These are phyloP conservation scores for Porites lobata DNA, from an alignment of 92 coral and sea anemone genomes.

Conservation along the genomic window DNA sequence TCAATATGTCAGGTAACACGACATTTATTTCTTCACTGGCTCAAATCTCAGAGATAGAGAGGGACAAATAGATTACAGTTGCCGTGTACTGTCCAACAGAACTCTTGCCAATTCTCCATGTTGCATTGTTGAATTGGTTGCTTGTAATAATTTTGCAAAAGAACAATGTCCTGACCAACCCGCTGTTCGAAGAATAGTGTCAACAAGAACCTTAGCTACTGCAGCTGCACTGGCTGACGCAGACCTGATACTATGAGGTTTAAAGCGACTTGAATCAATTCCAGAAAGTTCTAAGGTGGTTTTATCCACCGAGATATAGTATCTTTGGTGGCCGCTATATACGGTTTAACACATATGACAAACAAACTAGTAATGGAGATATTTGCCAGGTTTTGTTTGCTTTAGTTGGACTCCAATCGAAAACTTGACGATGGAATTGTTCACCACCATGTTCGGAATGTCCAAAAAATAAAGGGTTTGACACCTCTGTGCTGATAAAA, in stretches of 20 bases:
- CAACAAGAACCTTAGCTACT: conserved; percentile 44
- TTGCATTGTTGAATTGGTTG: conserved; percentile 41
- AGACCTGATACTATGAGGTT: conserved; percentile 48
- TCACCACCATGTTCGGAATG: conserved; percentile 24
- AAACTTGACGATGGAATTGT: conserved; percentile 15
- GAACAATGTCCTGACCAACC: conserved; percentile 56
- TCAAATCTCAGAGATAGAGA: background rate
- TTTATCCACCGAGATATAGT: conserved; percentile 66
- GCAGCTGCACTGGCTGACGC: conserved; percentile 51
- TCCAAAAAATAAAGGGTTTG: conserved; percentile 55
- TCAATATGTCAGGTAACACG: background rate
- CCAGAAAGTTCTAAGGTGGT: conserved; percentile 44
- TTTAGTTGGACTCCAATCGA: conserved; percentile 37
- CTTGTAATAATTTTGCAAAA: conserved; percentile 35
- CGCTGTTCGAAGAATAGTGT: conserved; percentile 41
- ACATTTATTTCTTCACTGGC: background rate
- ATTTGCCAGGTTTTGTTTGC: conserved; percentile 56
- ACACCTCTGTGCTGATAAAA: conserved; percentile 50
- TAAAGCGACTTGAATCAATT: conserved; percentile 38
- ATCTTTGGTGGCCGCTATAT: conserved; percentile 51
- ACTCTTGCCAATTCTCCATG: conserved; percentile 55
- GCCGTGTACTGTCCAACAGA: conserved; percentile 37
- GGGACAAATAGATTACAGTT: background rate
- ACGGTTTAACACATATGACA: conserved; percentile 55
- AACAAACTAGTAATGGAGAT: conserved; percentile 45